phyloP scores from a whole-genome alignment of 2,888 invertebrate species.

The Sympetrum striolatum region DNA sequence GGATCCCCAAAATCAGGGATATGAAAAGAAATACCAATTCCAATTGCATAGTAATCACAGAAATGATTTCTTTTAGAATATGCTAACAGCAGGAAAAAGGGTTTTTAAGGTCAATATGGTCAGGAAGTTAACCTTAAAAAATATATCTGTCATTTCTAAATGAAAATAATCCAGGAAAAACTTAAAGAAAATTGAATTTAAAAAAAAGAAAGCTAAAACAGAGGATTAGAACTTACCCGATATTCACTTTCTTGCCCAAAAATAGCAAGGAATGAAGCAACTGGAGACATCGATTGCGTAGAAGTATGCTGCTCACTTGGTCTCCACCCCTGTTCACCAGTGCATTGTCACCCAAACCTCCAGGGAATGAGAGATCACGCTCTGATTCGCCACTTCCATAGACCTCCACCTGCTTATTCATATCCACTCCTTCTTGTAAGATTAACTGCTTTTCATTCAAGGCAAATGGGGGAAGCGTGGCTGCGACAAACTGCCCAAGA shows the following conservation, averaged over 20 bases:
- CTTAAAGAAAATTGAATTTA: too few species aligned
- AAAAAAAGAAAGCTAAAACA: too few species aligned
- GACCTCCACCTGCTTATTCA: constrained; percentile 8
- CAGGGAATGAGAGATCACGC: constrained; percentile 69
- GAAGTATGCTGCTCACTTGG: constrained; percentile 65
- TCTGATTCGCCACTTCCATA: constrained; percentile 62
- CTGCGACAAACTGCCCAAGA: constrained; percentile 93
- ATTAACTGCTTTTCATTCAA: constrained; percentile 52
- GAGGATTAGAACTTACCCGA: constrained; percentile 55
- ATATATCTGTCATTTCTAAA: too few species aligned
- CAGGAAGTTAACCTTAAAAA: too few species aligned
- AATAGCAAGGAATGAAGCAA: constrained; percentile 82
- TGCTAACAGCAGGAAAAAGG: too few species aligned
- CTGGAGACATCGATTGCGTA: constrained; percentile 85
- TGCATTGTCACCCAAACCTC: constrained; percentile 56
- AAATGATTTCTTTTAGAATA: too few species aligned
- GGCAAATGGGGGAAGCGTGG: constrained; percentile 74
- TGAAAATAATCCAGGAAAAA: too few species aligned
- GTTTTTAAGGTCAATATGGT: too few species aligned
- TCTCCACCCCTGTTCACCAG: constrained; percentile 49
- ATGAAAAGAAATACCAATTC: too few species aligned
- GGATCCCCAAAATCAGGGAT: too few species aligned
- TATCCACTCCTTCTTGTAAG: constrained; percentile 48
- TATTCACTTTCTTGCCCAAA: constrained; percentile 71
- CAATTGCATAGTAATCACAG: too few species aligned